Conservation (phyloP, 2,797 vertebrate species). For the Arnoldichthys spilopterus region DNA sequence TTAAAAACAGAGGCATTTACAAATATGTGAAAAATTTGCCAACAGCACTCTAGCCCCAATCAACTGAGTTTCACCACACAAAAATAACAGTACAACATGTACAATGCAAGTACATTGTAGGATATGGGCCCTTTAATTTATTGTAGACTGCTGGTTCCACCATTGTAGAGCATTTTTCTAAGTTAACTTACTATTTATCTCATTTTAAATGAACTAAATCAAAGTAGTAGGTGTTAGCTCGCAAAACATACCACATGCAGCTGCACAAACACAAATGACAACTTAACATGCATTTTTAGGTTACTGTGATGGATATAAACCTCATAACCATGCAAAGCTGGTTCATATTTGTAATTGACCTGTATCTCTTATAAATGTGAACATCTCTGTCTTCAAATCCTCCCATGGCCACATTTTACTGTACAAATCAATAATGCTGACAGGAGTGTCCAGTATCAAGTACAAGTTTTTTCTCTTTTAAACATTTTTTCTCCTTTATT, state of each 20-base stretch:
- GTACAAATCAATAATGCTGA: background rate
- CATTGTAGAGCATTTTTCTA: background rate
- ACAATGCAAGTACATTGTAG: too few species aligned
- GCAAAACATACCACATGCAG: background rate
- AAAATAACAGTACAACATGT: too few species aligned
- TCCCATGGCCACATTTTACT: background rate
- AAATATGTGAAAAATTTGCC: too few species aligned
- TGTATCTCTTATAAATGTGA: background rate
- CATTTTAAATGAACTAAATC: background rate
- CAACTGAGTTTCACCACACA: too few species aligned
- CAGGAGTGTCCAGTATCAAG: background rate
- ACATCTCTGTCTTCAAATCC: background rate
- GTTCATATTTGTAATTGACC: background rate
- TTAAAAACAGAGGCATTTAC: too few species aligned
- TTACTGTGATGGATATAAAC: background rate
- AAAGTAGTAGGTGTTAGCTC: background rate
- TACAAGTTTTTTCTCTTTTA: background rate
- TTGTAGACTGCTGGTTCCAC: background rate
- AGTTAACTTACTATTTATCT: too few species aligned
- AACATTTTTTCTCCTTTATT: background rate
- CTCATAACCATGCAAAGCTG: background rate
- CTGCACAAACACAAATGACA: background rate
- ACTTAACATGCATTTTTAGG: background rate
- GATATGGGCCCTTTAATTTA: background rate
- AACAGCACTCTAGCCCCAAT: too few species aligned